These are phyloP conservation scores for Zelostemma sp. DNA, from an alignment of 1,140 invertebrate genomes.

Conservation along the genomic window DNA sequence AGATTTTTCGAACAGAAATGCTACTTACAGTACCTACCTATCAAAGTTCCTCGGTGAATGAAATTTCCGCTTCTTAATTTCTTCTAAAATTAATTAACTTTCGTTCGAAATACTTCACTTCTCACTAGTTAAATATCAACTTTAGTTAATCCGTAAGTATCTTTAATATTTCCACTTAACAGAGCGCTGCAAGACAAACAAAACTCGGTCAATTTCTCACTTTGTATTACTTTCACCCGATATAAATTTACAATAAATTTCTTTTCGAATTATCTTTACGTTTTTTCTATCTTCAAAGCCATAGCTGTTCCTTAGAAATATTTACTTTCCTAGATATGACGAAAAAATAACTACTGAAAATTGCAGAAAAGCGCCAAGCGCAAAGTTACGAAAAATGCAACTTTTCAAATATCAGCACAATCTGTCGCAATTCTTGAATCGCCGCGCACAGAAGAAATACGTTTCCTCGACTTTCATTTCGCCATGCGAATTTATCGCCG, in stretches of 20 bases:
- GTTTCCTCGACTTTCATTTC: too few species aligned
- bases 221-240: too few species aligned
- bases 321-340: too few species aligned
- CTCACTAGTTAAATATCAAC: background rate
- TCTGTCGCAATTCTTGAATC: too few species aligned
- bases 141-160: background rate
- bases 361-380: too few species aligned
- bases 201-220: too few species aligned
- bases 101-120: background rate
- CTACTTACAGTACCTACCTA: background rate
- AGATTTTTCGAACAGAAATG: background rate
- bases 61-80: background rate
- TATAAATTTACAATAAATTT: background rate
- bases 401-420: too few species aligned
- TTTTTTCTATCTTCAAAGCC: background rate
- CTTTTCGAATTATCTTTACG: background rate
- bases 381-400: too few species aligned
- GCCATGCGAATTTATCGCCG: too few species aligned
- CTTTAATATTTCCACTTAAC: background rate
- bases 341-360: too few species aligned
- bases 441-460: too few species aligned
- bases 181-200: background rate
- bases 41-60: background rate
- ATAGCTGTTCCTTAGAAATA: too few species aligned
- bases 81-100: background rate